These are phyloP conservation scores for Hydraecia micacea DNA, from an alignment of 2,888 invertebrate species.

Conservation along the genomic window DNA sequence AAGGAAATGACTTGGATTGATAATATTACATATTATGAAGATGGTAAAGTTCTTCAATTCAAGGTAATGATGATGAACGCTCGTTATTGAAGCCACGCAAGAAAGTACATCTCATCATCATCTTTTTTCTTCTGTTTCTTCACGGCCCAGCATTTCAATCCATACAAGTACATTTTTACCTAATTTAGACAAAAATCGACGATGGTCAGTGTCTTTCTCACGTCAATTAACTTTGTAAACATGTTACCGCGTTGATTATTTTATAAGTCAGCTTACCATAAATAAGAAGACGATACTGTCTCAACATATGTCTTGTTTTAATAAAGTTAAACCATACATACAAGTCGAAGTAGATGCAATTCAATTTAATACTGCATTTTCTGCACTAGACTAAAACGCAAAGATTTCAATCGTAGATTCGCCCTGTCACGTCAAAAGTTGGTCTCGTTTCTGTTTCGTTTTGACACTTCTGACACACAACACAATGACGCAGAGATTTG, in stretches of 20 bases:
- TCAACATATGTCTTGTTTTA: not conserved
- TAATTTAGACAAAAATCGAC: slow-evolving; percentile 1
- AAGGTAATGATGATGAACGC: slow-evolving; percentile 1
- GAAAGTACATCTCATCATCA: not conserved
- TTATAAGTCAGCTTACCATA: slow-evolving; percentile 18
- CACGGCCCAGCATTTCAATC: not conserved
- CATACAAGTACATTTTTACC: not conserved
- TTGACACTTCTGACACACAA: not conserved
- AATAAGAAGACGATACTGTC: not conserved
- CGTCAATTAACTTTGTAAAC: slow-evolving; percentile 25
- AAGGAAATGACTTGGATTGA: slow-evolving; percentile 11
- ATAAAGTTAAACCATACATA: not conserved
- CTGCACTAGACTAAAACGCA: not conserved
- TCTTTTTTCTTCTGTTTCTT: not conserved
- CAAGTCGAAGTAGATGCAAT: not conserved
- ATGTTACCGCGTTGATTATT: slow-evolving; percentile 2
- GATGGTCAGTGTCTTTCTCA: slow-evolving; percentile 26
- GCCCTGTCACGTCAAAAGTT: not conserved
- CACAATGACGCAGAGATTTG: not conserved
- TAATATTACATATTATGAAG: not conserved
- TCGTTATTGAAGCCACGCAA: not conserved
- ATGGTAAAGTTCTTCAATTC: not conserved
- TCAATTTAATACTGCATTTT: not conserved
- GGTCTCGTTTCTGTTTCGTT: not conserved
- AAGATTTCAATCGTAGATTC: not conserved